phyloP scores from a whole-genome alignment of 2,888 invertebrate species.

The Pseudococcus jackbeardsleyi region DNA sequence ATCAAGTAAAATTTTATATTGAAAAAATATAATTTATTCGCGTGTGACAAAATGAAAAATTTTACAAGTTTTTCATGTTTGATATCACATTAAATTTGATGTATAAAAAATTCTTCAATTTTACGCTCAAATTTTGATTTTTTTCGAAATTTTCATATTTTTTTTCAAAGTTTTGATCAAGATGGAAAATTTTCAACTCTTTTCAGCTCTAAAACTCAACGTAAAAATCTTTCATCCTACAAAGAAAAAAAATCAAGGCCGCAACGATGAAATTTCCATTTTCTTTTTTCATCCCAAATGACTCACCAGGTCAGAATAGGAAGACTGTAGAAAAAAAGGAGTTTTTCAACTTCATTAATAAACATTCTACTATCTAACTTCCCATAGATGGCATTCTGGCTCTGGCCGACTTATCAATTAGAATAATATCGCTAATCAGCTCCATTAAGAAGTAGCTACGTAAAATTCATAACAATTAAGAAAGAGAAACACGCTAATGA shows the following conservation, averaged over 20 bases:
- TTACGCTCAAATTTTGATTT: no score
- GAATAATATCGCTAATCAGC: constrained; percentile 37
- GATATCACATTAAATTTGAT: no score
- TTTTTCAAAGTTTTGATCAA: no score
- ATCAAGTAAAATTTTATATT: no score
- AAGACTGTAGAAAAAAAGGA: background rate
- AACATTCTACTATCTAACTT: background rate
- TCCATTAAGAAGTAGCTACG: constrained; percentile 8
- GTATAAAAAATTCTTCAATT: no score
- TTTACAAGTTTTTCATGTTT: no score
- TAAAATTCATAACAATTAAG: constrained; percentile 13
- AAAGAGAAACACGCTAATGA: constrained; percentile 14
- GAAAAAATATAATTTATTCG: no score
- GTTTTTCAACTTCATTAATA: background rate
- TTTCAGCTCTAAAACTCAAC: background rate
- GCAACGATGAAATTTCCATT: background rate
- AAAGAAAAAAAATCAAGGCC: background rate
- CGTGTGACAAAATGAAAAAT: no score
- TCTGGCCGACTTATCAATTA: constrained; percentile 15
- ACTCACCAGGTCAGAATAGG: background rate
- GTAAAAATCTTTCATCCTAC: no score
- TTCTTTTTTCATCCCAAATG: background rate
- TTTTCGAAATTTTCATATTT: no score
- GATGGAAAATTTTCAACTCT: background rate
- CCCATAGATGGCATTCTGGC: background rate